Evolutionary conservation across 2,797 vertebrate species (phyloP).

Genomic region (Esox masquinongy): DNA sequence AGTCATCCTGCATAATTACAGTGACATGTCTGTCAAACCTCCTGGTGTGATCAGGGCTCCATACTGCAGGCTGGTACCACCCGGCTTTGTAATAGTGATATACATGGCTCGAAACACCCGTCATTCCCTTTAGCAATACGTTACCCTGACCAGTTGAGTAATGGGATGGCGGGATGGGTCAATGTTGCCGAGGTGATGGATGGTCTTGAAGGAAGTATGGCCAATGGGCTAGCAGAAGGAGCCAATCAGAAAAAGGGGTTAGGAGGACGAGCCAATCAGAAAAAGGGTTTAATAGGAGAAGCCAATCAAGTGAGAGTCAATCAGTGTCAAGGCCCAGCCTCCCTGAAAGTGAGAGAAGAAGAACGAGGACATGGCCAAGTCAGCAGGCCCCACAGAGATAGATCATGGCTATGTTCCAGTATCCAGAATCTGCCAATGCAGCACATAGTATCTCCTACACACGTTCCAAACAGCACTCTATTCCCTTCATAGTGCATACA

Average conservation of each 20-base stretch:
- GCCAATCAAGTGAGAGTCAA: conserved; percentile 33
- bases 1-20: neutral
- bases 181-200: conserved; percentile 69
- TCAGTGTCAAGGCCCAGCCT: conserved; percentile 43
- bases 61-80: conserved; percentile 12
- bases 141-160: conserved; percentile 50
- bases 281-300: too few species aligned
- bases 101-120: conserved; percentile 52
- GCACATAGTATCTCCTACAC: too few species aligned
- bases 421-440: too few species aligned
- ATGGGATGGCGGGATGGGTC: conserved; percentile 65
- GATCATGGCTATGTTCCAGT: neutral
- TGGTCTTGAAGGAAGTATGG: conserved; percentile 45
- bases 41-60: too few species aligned
- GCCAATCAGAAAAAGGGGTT: neutral
- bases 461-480: too few species aligned
- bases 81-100: conserved; percentile 20
- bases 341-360: conserved; percentile 10
- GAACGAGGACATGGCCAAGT: conserved; percentile 42
- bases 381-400: conserved; percentile 31
- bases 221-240: conserved; percentile 4
- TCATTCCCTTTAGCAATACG: conserved; percentile 47
- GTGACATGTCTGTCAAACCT: neutral
- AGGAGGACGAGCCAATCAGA: neutral
- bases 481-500: too few species aligned